Percentiles rank a stretch among this genome's conserved stretches.
Conservation (phyloP, 37 sponge, comb jelly and placozoan genomes). For the Halisarca cf. caerulea region DNA sequence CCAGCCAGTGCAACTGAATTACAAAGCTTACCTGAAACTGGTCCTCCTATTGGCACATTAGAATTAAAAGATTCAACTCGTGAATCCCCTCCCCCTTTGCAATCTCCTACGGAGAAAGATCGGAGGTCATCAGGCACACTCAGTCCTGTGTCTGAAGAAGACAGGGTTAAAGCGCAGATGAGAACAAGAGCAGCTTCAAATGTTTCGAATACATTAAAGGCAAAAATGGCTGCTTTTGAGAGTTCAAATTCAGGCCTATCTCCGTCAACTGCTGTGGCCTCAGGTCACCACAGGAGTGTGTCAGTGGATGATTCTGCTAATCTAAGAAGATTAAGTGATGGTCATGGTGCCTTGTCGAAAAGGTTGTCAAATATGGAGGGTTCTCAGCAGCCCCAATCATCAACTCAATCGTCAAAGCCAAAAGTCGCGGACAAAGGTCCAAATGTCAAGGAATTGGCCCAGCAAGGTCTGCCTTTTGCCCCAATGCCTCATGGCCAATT, state of each 20-base stretch:
- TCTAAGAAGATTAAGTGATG: background rate
- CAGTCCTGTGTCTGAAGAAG: constrained; percentile 17
- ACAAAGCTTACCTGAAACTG: background rate
- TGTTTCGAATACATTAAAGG: background rate
- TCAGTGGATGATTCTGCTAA: constrained; percentile 2
- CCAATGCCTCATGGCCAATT: constrained; percentile 25
- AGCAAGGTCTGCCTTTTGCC: constrained; percentile 3
- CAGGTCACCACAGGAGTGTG: constrained; percentile 9
- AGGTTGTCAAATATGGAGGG: background rate
- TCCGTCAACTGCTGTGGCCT: background rate
- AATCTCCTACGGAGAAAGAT: background rate
- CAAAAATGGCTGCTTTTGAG: constrained; percentile 18
- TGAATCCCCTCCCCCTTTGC: background rate
- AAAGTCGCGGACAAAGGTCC: background rate
- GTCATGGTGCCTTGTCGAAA: background rate
- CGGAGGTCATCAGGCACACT: background rate
- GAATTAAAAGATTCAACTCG: background rate
- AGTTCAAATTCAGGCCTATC: background rate
- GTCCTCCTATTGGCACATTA: background rate
- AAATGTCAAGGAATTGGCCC: constrained; percentile 26
- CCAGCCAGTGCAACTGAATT: background rate
- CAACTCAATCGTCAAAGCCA: background rate
- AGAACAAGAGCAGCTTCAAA: background rate
- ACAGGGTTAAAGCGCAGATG: background rate
- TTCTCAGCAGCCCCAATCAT: background rate